Percentiles rank a stretch among this genome's conserved stretches.
Conservation (phyloP, 2,797 vertebrate species). For the Clarias fuscus region DNA sequence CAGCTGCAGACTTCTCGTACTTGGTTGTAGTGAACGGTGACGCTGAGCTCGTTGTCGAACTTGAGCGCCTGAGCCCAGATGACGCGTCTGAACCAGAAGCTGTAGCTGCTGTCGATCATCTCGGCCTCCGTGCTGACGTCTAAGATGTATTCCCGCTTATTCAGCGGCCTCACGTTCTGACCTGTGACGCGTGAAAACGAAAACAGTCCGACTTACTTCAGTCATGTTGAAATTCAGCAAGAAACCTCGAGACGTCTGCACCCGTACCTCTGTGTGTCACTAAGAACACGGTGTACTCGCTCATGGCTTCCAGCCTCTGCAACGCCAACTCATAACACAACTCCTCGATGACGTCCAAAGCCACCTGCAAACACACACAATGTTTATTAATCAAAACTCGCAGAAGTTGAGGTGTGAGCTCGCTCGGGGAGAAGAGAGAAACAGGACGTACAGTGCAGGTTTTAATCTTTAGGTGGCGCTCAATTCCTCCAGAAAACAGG, state of each 20-base stretch:
- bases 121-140: conserved; percentile 87
- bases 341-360: conserved; percentile 90
- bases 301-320: conserved; percentile 80
- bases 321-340: conserved; percentile 93
- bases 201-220: conserved; percentile 5
- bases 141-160: conserved; percentile 86
- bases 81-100: conserved; percentile 92
- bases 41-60: conserved; percentile 91
- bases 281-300: conserved; percentile 90
- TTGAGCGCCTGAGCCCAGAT: conserved; percentile 91
- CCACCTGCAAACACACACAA: conserved; percentile 74
- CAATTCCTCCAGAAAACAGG: conserved; percentile 90
- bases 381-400: not conserved
- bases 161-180: conserved; percentile 89
- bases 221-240: no score
- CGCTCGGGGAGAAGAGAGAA: not conserved
- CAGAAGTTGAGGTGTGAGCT: no score
- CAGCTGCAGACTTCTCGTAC: conserved; percentile 58
- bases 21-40: conserved; percentile 94
- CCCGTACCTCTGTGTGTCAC: conserved; percentile 83
- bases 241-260: not conserved
- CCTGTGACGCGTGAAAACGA: conserved; percentile 68
- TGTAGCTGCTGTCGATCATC: conserved; percentile 78
- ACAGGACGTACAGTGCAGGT: conserved; percentile 84
- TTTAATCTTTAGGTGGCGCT: conserved; percentile 95